Conservation (phyloP, 2,888 invertebrate species). For the Stenotaenia linearis region DNA sequence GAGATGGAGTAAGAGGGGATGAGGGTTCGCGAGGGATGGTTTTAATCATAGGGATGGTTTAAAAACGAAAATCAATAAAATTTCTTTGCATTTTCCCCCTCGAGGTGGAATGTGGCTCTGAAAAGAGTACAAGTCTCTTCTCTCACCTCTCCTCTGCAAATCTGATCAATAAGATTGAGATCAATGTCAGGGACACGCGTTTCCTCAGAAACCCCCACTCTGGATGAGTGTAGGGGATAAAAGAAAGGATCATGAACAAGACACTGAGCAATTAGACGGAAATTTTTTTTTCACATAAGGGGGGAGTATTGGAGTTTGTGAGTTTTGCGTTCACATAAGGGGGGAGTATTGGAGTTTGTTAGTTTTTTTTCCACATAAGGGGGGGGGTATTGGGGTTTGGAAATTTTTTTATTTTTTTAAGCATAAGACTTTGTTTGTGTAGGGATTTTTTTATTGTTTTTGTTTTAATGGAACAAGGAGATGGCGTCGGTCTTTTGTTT, state of each 20-base stretch:
- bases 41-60: constrained; percentile 19
- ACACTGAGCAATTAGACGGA: not conserved
- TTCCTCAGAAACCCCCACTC: not conserved
- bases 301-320: no score
- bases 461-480: not conserved
- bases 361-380: not conserved
- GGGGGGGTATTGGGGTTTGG: not conserved
- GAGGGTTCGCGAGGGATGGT: not conserved
- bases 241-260: not conserved
- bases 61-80: constrained; percentile 1
- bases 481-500: not conserved
- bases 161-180: not conserved
- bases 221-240: not conserved
- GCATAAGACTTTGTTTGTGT: no score
- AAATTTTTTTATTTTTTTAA: not conserved
- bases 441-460: not conserved
- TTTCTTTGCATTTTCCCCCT: not conserved
- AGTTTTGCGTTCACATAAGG: not conserved
- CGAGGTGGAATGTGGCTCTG: not conserved
- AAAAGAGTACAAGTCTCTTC: not conserved
- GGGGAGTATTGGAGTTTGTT: not conserved
- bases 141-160: not conserved
- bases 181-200: constrained; percentile 13
- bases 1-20: not conserved
- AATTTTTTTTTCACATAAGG: not conserved